A percentile compares a stretch with the other conserved stretches of the same genome.
Evolutionary conservation across 2,888 invertebrate genomes (phyloP).

Genomic region (Abrostola triplasia): DNA sequence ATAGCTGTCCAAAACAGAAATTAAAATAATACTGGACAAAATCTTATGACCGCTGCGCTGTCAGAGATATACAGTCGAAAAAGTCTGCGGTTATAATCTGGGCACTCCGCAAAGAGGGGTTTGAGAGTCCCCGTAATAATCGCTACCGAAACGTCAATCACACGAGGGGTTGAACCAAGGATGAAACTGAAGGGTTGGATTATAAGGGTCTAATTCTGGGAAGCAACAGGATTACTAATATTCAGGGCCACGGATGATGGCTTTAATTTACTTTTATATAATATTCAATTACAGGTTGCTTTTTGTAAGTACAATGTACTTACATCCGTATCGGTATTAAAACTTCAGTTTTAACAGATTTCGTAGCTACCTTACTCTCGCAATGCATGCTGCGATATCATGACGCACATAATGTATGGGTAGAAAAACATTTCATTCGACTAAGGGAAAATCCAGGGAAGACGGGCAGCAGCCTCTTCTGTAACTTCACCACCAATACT

Average conservation of each 20-base stretch:
- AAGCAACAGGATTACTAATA: conserved; percentile 81
- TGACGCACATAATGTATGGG: too few species aligned
- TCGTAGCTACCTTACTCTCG: too few species aligned
- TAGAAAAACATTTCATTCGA: too few species aligned
- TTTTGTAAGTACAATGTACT: conserved; percentile 51
- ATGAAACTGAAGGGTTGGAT: conserved; percentile 84
- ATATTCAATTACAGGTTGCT: conserved; percentile 73
- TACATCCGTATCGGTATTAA: background rate
- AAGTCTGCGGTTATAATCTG: conserved; percentile 71
- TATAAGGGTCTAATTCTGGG: conserved; percentile 83
- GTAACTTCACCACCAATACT: too few species aligned
- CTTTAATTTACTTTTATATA: conserved; percentile 79
- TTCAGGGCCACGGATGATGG: conserved; percentile 75
- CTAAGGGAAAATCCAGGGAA: too few species aligned
- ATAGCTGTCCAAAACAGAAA: conserved; percentile 14
- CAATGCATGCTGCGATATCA: too few species aligned
- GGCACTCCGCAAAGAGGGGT: conserved; percentile 61
- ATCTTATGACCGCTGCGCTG: conserved; percentile 40
- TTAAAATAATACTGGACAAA: conserved; percentile 42
- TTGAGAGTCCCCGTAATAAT: conserved; percentile 71
- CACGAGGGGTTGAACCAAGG: conserved; percentile 75
- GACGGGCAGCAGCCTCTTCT: too few species aligned
- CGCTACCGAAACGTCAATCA: conserved; percentile 82
- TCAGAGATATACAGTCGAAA: conserved; percentile 50
- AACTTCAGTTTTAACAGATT: too few species aligned